Evolutionary conservation across 2,888 invertebrate genomes (phyloP).

Genomic region (Drosophila rubida): DNA sequence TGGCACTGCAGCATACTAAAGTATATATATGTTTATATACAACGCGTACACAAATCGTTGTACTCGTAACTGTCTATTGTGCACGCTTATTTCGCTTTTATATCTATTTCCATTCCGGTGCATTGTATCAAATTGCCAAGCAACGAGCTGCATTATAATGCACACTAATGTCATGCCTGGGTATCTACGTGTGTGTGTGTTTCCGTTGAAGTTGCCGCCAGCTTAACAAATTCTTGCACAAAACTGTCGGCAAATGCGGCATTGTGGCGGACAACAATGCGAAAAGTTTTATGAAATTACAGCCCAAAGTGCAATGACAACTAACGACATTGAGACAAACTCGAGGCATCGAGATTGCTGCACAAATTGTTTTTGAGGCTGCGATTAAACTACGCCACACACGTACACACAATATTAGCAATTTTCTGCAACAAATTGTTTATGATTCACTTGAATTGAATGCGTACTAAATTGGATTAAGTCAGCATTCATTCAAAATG

Average conservation of each 20-base stretch:
- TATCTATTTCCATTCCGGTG: constrained; percentile 41
- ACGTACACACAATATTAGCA: too few relatives aligned
- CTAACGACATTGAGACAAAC: not conserved
- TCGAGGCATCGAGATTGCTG: not conserved
- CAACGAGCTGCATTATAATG: constrained; percentile 32
- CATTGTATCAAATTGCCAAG: constrained; percentile 59
- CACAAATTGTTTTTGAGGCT: not conserved
- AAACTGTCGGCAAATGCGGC: constrained; percentile 36
- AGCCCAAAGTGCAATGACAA: constrained; percentile 50
- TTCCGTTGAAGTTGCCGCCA: constrained; percentile 28
- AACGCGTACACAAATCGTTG: constrained; percentile 11
- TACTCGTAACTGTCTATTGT: constrained; percentile 56
- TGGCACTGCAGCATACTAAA: constrained; percentile 50
- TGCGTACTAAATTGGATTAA: too few relatives aligned
- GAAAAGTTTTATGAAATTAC: constrained; percentile 40
- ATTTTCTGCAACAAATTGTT: too few relatives aligned
- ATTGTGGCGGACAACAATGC: constrained; percentile 15
- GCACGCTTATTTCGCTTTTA: constrained; percentile 28
- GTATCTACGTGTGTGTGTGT: not conserved
- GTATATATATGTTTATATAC: constrained; percentile 16
- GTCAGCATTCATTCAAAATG: too few relatives aligned
- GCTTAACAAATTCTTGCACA: constrained; percentile 31
- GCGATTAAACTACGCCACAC: not conserved
- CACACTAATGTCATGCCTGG: constrained; percentile 3
- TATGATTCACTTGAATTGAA: too few relatives aligned